phyloP scores from a whole-genome alignment of 2,113 vertebrate genomes.

The Phyllostomus discolor region DNA sequence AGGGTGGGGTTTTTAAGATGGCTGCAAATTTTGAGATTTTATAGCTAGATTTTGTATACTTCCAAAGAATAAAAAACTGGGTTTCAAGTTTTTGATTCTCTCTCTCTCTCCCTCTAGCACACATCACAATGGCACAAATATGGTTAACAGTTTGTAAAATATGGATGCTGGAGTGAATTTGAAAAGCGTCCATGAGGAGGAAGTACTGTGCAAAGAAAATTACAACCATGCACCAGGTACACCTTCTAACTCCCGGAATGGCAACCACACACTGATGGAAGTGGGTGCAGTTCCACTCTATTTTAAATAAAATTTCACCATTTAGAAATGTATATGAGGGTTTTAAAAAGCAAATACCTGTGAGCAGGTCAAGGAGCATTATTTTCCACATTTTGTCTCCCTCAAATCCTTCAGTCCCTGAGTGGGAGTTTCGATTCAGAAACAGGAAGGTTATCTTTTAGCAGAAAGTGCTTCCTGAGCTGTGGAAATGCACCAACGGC shows the following conservation, averaged over 20 bases:
- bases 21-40: not conserved
- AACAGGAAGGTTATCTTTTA: not conserved
- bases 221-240: too few relatives aligned
- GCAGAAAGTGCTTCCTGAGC: not conserved
- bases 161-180: not conserved
- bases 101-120: fast-evolving
- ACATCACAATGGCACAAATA: not conserved
- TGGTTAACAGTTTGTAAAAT: not conserved
- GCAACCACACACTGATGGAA: not conserved
- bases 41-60: not conserved
- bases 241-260: not conserved
- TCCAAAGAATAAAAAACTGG: not conserved
- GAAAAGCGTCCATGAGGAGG: not conserved
- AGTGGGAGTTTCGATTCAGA: not conserved
- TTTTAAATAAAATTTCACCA: not conserved
- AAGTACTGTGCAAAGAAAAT: not conserved
- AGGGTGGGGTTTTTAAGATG: not conserved
- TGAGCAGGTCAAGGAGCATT: not conserved
- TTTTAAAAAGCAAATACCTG: not conserved
- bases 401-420: not conserved
- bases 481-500: fast-evolving
- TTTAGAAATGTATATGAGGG: not conserved
- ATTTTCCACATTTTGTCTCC: not conserved
- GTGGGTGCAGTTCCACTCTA: not conserved
- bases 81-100: not conserved